Percentiles rank a stretch among this genome's conserved stretches.
Conservation (phyloP, 2,797 vertebrate genomes). For the Kryptolebias ocellatus region DNA sequence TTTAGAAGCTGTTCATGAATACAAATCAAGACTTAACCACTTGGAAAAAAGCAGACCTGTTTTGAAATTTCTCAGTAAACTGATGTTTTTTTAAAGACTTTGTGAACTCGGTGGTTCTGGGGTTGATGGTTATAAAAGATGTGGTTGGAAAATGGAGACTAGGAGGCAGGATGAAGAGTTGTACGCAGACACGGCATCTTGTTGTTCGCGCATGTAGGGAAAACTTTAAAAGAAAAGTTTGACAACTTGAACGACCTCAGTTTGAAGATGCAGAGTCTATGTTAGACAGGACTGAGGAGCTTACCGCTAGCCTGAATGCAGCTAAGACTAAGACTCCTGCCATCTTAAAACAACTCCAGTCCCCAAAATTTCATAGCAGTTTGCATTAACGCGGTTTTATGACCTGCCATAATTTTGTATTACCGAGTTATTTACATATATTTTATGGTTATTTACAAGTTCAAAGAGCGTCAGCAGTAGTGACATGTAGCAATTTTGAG, state of each 20-base stretch:
- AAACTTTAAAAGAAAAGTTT: neutral
- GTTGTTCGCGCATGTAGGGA: constrained; percentile 4
- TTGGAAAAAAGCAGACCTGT: constrained; percentile 32
- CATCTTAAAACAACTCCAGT: no score
- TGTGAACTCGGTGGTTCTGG: constrained; percentile 35
- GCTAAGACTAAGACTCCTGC: no score
- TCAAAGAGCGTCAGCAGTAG: no score
- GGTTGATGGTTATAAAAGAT: constrained; percentile 51
- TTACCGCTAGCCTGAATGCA: no score
- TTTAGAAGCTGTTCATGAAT: constrained; percentile 35
- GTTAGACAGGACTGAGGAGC: neutral
- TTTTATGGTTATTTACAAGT: no score
- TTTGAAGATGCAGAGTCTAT: neutral
- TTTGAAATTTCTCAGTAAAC: constrained; percentile 38
- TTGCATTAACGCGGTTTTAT: no score
- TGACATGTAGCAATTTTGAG: no score
- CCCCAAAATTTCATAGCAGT: no score
- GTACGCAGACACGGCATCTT: constrained; percentile 22
- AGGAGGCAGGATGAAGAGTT: constrained; percentile 26
- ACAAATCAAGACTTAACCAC: constrained; percentile 41
- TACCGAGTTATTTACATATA: no score
- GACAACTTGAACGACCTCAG: neutral
- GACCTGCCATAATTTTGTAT: no score
- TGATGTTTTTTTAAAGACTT: constrained; percentile 58
- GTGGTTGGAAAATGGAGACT: constrained; percentile 53